phyloP scores from a whole-genome alignment of 2,888 invertebrate species.

The Hydropsyche betteni region DNA sequence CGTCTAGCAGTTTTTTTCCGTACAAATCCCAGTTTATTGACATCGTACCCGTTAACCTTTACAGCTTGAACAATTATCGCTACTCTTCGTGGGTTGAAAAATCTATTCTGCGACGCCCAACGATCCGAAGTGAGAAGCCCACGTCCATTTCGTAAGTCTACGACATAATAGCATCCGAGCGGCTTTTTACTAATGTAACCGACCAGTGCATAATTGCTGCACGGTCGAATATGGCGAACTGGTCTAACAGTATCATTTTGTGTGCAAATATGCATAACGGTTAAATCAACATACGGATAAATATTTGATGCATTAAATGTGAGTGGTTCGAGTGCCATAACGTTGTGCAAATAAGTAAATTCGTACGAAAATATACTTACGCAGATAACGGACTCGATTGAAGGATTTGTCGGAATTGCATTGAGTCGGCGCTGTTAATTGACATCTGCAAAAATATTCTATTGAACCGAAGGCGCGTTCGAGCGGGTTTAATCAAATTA shows the following conservation, averaged over 20 bases:
- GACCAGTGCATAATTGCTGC: conserved; percentile 9
- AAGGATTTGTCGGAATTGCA: no score
- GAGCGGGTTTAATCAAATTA: neutral
- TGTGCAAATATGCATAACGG: conserved; percentile 25
- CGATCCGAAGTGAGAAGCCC: neutral
- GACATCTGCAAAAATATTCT: no score
- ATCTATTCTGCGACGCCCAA: neutral
- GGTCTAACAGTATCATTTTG: conserved; percentile 21
- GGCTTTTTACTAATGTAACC: no score
- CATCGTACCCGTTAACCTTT: conserved; percentile 10
- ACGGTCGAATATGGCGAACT: neutral
- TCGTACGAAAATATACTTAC: no score
- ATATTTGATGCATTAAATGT: no score
- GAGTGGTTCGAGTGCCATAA: no score
- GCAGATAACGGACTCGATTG: no score
- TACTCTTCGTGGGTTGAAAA: conserved; percentile 6
- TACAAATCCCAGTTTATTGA: conserved; percentile 1
- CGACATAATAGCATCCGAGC: neutral
- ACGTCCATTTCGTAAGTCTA: neutral
- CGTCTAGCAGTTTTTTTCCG: neutral
- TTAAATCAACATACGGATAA: neutral
- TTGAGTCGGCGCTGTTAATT: no score
- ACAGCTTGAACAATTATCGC: neutral
- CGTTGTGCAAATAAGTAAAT: no score
- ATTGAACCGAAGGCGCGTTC: no score